These are phyloP conservation scores for Ptychodera flava DNA, from an alignment of 35 echinoderm and acorn worm species.

Conservation along the genomic window DNA sequence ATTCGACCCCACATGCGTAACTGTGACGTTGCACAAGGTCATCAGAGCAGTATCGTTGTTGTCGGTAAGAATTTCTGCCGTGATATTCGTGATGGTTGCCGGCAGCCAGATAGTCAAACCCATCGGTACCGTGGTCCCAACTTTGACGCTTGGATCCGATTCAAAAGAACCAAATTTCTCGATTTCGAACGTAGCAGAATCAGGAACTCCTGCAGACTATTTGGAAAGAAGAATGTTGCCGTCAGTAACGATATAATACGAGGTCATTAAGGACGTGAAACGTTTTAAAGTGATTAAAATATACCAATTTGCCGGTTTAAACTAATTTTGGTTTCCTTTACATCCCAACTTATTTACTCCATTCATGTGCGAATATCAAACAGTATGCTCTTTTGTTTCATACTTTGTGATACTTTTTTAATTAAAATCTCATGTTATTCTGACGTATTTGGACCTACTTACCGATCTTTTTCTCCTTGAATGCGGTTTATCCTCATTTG, in stretches of 20 bases:
- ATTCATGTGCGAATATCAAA: neutral
- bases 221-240: no score
- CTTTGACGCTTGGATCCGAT: slow-evolving; percentile 25
- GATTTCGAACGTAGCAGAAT: slow-evolving; percentile 47
- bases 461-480: slow-evolving; percentile 70
- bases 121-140: slow-evolving; percentile 51
- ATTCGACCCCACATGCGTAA: slow-evolving; percentile 61
- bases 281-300: no score
- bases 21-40: slow-evolving; percentile 46
- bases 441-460: no score
- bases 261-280: no score
- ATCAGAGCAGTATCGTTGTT: slow-evolving; percentile 65
- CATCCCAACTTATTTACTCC: neutral
- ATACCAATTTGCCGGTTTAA: no score
- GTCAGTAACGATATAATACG: no score
- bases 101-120: slow-evolving; percentile 81
- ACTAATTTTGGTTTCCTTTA: neutral
- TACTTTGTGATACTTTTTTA: no score
- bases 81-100: slow-evolving; percentile 20
- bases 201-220: slow-evolving; percentile 39
- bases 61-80: slow-evolving; percentile 60
- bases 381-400: no score
- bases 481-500: slow-evolving; percentile 14
- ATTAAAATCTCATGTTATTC: no score
- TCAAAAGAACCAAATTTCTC: slow-evolving; percentile 62